A percentile compares a stretch with the other conserved stretches of the same genome.
phyloP scores from a whole-genome alignment of 2,797 vertebrate species.

The Sebastes elongatus region DNA sequence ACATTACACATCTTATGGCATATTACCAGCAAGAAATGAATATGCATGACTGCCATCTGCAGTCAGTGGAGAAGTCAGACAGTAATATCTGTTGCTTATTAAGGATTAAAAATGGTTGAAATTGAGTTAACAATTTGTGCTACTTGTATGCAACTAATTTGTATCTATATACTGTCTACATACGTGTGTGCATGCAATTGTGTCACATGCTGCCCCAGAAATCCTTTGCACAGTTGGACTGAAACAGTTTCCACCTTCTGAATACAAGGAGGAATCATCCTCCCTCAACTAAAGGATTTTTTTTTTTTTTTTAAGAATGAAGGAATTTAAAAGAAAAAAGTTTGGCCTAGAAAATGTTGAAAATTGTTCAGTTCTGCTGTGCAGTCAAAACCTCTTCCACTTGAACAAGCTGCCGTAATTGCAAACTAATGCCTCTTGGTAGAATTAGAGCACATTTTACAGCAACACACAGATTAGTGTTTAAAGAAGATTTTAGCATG shows the following conservation, averaged over 20 bases:
- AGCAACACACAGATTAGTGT: constrained; percentile 37
- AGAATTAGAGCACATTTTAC: constrained; percentile 31
- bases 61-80: not conserved
- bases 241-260: not conserved
- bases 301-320: not conserved
- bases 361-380: not conserved
- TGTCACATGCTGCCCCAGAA: not conserved
- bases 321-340: not conserved
- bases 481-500: constrained; percentile 40
- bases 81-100: not conserved
- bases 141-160: not conserved
- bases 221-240: not conserved
- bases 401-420: constrained; percentile 16
- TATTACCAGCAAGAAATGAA: not conserved
- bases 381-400: constrained; percentile 3
- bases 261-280: not conserved
- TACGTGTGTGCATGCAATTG: not conserved
- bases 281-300: not conserved
- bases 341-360: not conserved
- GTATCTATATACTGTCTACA: not conserved
- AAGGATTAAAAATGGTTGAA: not conserved
- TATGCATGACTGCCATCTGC: not conserved
- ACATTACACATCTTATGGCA: not conserved
- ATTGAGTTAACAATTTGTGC: not conserved
- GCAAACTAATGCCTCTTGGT: constrained; percentile 31